A percentile compares a stretch with the other conserved stretches of the same genome.
phyloP scores from a whole-genome alignment of 2,888 invertebrate species.

The Drosophila pegasa region DNA sequence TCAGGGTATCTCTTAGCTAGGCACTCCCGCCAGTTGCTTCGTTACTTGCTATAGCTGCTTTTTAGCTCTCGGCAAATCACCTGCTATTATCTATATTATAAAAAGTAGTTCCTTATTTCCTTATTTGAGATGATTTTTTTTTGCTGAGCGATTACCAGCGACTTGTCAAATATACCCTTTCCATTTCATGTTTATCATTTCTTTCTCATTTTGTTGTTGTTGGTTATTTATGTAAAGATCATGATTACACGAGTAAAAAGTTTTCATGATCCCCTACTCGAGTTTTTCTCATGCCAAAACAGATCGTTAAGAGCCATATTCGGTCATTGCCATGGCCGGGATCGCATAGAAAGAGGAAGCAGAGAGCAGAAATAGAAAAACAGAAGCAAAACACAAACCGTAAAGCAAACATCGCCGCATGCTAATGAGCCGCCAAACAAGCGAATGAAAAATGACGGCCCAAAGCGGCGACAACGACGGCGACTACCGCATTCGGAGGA shows the following conservation, averaged over 20 bases:
- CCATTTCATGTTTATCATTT: slow-evolving; percentile 1
- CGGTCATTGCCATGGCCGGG: slow-evolving; percentile 76
- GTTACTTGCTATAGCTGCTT: not conserved
- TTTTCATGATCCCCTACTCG: slow-evolving; percentile 27
- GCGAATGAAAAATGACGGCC: slow-evolving; percentile 55
- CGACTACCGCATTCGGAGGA: slow-evolving; percentile 45
- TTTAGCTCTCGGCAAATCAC: not conserved
- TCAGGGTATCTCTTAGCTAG: not conserved
- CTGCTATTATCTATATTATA: not conserved
- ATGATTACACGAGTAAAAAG: slow-evolving; percentile 13
- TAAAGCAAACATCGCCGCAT: slow-evolving; percentile 58
- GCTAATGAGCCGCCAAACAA: slow-evolving; percentile 70
- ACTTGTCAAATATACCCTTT: slow-evolving; percentile 1
- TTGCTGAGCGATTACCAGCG: not conserved
- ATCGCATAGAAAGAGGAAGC: slow-evolving; percentile 23
- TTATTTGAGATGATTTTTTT: slow-evolving; percentile 3
- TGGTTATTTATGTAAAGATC: slow-evolving; percentile 20
- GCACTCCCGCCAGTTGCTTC: not conserved
- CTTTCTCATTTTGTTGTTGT: not conserved
- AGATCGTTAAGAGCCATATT: slow-evolving; percentile 56
- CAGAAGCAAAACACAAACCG: slow-evolving; percentile 38
- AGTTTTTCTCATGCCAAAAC: slow-evolving; percentile 33
- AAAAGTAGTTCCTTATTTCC: not conserved
- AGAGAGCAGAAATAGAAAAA: slow-evolving; percentile 36
- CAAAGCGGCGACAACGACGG: slow-evolving; percentile 37